Conservation (phyloP, 2,888 invertebrate genomes). For the Spatulosminthurus flaviceps region DNA sequence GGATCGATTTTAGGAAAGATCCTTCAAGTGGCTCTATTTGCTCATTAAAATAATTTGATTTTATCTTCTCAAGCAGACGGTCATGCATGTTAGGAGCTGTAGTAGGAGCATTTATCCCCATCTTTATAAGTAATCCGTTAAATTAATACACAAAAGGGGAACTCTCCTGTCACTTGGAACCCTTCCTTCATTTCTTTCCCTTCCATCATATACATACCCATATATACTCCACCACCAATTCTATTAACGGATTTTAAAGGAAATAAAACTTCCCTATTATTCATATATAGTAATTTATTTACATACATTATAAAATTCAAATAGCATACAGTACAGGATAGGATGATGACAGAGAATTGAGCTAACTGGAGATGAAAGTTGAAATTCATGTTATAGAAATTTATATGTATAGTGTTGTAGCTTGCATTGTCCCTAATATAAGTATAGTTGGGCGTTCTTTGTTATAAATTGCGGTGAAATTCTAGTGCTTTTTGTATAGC, state of each 20-base stretch:
- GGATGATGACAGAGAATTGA: neutral
- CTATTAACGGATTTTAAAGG: neutral
- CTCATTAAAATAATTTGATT: conserved; percentile 43
- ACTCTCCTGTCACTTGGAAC: neutral
- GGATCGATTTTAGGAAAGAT: conserved; percentile 34
- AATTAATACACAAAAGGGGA: conserved; percentile 14
- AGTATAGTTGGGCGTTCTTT: too few relatives aligned
- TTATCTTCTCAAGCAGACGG: conserved; percentile 12
- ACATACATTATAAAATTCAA: too few relatives aligned
- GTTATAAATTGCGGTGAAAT: too few relatives aligned
- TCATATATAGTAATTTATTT: too few relatives aligned
- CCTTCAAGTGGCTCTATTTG: conserved; percentile 41
- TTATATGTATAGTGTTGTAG: too few relatives aligned
- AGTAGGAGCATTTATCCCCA: conserved; percentile 1
- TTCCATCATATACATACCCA: too few relatives aligned
- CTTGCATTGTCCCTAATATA: too few relatives aligned
- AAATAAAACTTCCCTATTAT: neutral
- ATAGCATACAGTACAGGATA: too few relatives aligned
- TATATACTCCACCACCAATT: too few relatives aligned
- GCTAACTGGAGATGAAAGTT: neutral
- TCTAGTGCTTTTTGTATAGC: too few relatives aligned
- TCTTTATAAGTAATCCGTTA: neutral
- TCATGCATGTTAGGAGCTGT: conserved; percentile 11
- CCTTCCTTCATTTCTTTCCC: neutral
- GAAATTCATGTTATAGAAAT: neutral